phyloP scores from a whole-genome alignment of 1,140 invertebrate genomes.

The Heterodera carotae region DNA sequence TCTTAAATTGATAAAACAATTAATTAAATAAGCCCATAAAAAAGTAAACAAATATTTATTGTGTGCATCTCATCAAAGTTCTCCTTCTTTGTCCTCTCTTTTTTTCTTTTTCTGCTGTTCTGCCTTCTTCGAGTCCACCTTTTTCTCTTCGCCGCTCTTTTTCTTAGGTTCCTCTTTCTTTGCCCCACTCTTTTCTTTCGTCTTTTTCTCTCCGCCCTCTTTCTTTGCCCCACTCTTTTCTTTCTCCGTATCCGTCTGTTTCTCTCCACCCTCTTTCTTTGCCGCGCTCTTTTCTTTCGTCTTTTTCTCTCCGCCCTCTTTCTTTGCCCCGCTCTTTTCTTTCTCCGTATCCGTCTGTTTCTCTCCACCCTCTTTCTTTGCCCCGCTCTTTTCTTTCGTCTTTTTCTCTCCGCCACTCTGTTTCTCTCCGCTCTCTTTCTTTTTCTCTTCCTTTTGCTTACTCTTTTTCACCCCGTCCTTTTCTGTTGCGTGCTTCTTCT shows the following conservation, averaged over 20 bases:
- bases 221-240: conserved; percentile 25
- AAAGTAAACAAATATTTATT: too few relatives aligned
- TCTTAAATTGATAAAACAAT: neutral
- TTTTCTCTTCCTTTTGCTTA: conserved; percentile 56
- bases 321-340: conserved; percentile 19
- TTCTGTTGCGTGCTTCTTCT: conserved; percentile 18
- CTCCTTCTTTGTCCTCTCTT: conserved; percentile 14
- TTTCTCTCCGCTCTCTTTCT: neutral
- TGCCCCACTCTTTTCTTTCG: too few relatives aligned
- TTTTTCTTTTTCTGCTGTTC: conserved; percentile 35
- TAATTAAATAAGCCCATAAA: neutral
- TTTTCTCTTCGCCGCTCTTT: conserved; percentile 18
- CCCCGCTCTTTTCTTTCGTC: neutral
- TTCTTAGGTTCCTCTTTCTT: conserved; percentile 39
- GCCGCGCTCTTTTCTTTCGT: conserved; percentile 58
- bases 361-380: conserved; percentile 14
- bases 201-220: conserved; percentile 19
- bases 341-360: conserved; percentile 21
- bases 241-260: conserved; percentile 23
- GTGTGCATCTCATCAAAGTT: neutral
- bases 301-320: conserved; percentile 15
- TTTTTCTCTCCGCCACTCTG: neutral
- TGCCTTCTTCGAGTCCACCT: conserved; percentile 17
- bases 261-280: conserved; percentile 18
- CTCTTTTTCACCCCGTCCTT: conserved; percentile 11